A percentile compares a stretch with the other conserved stretches of the same genome.
These are phyloP conservation scores for Hemibagrus wyckioides DNA, from an alignment of 2,113 vertebrate genomes.

Conservation along the genomic window DNA sequence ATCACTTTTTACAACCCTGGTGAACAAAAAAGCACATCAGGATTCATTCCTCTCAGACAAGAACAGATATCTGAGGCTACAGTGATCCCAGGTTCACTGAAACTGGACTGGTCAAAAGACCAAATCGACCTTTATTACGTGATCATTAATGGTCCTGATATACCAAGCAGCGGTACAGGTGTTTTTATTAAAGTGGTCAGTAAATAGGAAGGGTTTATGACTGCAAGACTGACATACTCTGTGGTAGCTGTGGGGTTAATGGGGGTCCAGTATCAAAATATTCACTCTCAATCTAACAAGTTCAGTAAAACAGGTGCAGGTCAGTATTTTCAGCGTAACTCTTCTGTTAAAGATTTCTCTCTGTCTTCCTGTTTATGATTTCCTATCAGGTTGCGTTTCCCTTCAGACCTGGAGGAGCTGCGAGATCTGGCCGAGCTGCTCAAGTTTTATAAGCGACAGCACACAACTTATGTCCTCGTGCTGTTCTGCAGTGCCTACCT, in stretches of 20 bases:
- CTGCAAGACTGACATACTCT: not conserved
- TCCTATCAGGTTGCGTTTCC: conserved; percentile 82
- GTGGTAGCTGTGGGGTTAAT: not conserved
- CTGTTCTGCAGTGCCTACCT: conserved; percentile 95
- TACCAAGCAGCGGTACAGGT: too few species aligned
- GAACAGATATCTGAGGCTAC: not conserved
- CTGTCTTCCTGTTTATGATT: not conserved
- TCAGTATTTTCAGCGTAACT: not conserved
- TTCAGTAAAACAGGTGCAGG: not conserved
- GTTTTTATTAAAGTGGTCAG: not conserved
- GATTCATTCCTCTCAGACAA: not conserved
- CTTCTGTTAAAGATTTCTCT: not conserved
- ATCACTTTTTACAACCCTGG: not conserved
- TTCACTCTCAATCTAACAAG: not conserved
- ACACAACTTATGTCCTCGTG: conserved; percentile 83
- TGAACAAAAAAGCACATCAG: not conserved
- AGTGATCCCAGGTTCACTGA: not conserved
- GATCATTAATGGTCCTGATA: too few species aligned
- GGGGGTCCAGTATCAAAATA: not conserved
- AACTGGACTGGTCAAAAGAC: not conserved
- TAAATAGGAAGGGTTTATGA: not conserved
- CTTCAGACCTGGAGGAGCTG: conserved; percentile 89
- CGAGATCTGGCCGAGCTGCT: conserved; percentile 83
- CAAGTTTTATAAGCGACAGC: conserved; percentile 84
- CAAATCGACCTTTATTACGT: not conserved